Conservation (phyloP, 2,113 vertebrate genomes). For the Cephalopterus ornatus region DNA sequence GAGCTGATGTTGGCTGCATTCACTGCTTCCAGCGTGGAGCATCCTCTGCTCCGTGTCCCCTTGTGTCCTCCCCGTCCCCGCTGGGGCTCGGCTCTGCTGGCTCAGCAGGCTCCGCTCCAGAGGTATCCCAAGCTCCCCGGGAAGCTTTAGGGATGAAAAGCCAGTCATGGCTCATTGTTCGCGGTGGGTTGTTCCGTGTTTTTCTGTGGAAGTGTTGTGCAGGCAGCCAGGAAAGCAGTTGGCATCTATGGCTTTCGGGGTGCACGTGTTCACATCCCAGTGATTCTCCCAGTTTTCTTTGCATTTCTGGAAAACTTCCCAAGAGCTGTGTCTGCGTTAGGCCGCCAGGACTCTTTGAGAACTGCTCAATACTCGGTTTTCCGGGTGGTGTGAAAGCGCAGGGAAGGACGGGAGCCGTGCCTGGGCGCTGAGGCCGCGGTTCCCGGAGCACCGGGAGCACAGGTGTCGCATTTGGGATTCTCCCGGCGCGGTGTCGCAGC, state of each 20-base stretch:
- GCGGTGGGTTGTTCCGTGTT: background rate
- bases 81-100: background rate
- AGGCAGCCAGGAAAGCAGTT: background rate
- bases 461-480: fast-evolving
- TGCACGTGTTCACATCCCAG: fast-evolving
- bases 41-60: fast-evolving
- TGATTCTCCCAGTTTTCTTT: background rate
- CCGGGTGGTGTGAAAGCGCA: background rate
- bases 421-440: too few species aligned
- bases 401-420: fast-evolving
- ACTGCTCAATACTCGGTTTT: fast-evolving
- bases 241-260: background rate
- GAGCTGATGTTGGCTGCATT: background rate
- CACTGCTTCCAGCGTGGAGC: background rate
- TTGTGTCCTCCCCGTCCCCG: background rate
- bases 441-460: background rate
- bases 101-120: background rate
- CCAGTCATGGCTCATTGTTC: background rate
- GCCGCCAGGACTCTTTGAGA: background rate
- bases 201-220: fast-evolving
- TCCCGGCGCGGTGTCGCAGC: background rate
- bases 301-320: background rate
- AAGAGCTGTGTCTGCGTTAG: fast-evolving
- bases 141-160: background rate
- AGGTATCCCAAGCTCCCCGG: background rate